A percentile compares a stretch with the other conserved stretches of the same genome.
These are phyloP conservation scores for Austrolebias charrua DNA, from an alignment of 2,797 vertebrate genomes.

Conservation along the genomic window DNA sequence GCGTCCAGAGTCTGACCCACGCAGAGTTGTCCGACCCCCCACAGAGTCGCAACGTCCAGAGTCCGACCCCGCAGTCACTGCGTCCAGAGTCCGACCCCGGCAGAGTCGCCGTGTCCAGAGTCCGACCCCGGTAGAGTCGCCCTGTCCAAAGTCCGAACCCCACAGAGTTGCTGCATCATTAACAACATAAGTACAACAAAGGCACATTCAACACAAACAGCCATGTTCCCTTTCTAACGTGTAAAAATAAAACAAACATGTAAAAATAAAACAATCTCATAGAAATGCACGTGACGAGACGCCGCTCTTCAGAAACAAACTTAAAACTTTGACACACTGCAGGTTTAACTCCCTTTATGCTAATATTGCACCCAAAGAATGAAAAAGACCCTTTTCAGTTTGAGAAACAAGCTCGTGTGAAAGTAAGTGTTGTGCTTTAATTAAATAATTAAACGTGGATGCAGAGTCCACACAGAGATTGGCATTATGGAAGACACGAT, in stretches of 20 bases:
- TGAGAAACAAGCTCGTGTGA: conserved; percentile 29
- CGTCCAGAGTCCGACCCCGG: too few species aligned
- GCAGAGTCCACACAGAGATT: background rate
- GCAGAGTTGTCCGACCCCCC: too few species aligned
- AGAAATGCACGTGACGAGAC: background rate
- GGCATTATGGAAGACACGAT: conserved; percentile 54
- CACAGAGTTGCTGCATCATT: conserved; percentile 16
- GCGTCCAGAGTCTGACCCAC: too few species aligned
- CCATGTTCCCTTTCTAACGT: conserved; percentile 33
- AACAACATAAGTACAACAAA: conserved; percentile 49
- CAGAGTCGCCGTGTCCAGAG: too few species aligned
- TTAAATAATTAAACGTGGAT: conserved; percentile 18
- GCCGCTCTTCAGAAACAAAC: too few species aligned
- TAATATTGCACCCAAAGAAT: conserved; percentile 70
- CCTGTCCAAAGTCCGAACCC: conserved; percentile 19
- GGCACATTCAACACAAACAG: conserved; percentile 48
- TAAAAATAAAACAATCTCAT: conserved; percentile 1
- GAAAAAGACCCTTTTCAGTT: conserved; percentile 25
- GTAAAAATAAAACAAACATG: background rate
- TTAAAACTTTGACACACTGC: too few species aligned
- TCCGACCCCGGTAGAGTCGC: too few species aligned
- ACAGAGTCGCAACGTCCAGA: too few species aligned
- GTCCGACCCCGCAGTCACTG: too few species aligned
- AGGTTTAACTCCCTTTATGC: conserved; percentile 49
- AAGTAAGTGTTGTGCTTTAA: conserved; percentile 38